phyloP scores from a whole-genome alignment of 2,113 vertebrate species.

The Pseudorectes ferrugineus region DNA sequence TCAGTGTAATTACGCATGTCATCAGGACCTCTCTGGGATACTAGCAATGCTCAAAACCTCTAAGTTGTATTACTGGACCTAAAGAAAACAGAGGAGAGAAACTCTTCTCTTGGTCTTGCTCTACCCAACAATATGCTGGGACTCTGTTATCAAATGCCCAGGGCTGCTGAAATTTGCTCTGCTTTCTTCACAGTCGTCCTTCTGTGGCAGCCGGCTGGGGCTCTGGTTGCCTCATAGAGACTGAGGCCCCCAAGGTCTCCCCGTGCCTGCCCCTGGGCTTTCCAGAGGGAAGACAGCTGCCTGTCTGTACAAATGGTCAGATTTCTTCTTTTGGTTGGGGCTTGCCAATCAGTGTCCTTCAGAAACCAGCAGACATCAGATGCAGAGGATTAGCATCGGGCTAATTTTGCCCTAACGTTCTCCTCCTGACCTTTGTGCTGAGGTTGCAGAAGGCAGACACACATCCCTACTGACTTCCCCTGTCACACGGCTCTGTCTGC shows the following conservation, averaged over 20 bases:
- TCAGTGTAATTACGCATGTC: not conserved
- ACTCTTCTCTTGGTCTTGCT: not conserved
- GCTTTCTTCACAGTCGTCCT: not conserved
- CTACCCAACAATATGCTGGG: not conserved
- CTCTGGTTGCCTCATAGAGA: not conserved
- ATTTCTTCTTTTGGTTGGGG: not conserved
- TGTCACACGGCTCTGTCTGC: fast-evolving
- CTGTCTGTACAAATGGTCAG: not conserved
- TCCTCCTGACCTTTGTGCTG: not conserved
- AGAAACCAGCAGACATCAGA: not conserved
- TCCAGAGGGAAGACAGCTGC: not conserved
- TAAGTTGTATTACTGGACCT: not conserved
- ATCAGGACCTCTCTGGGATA: not conserved
- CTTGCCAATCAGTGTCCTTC: not conserved
- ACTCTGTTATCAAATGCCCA: not conserved
- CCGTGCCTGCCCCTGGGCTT: not conserved
- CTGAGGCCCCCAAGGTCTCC: not conserved
- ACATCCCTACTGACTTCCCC: not conserved
- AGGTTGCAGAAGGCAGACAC: not conserved
- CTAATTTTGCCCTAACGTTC: not conserved
- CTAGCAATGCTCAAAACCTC: not conserved
- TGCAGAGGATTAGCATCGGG: not conserved
- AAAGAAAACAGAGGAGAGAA: not conserved
- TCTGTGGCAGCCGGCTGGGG: not conserved
- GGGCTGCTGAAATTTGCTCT: not conserved